Base-by-base conservation (phyloP, 2,888 invertebrate species). In the Cremastinae sp. region DNA sequence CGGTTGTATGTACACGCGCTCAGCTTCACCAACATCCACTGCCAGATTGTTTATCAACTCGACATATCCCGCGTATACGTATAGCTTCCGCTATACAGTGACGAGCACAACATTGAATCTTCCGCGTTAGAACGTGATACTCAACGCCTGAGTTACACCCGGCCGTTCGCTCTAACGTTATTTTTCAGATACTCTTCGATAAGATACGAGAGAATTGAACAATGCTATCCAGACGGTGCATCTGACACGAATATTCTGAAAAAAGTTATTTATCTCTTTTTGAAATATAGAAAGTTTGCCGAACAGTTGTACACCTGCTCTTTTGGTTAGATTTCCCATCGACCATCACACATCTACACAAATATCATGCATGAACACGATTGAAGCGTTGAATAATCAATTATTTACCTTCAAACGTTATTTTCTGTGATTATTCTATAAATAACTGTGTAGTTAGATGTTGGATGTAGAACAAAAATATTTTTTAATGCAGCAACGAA, bases 31-130 rank as follows among this genome's bases (percentile, higher is more conserved):
- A 22, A 45, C 58, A 69, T 36, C 69, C 59, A 59, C 41, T 43
- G 69, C 49, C 59, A 56, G 65, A 74, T 70, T 77, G 70, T 77
- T 77, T 65, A 77, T 74, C 74, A 74, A 74, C 74, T 74, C 77
- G 70, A 66, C 73, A 43, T 28, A 28, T 74, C 45, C 43, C 56
- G 61, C 61, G 18, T 47, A 51, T 54, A 54, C 41, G 54, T 20
- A n/a, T 54, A 49, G 66, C 38, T 49, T 54, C 47, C 51, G 61
- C 70, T 22, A 61, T 53, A 36, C 12, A 59, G 51, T 70, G 64
- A 53, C 20, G 22, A 20, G 47, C 43, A 20, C 8, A 51, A 22
- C 43, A 51, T 59, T 70, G 47, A 18, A 43, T 43, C 36, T 5
- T 36, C 38, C 36, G n/a, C 43, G 14, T 53, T 34, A 8, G 12